Evolutionary conservation across 2,113 vertebrate genomes (phyloP).

Genomic region (Oryzias javanicus): DNA sequence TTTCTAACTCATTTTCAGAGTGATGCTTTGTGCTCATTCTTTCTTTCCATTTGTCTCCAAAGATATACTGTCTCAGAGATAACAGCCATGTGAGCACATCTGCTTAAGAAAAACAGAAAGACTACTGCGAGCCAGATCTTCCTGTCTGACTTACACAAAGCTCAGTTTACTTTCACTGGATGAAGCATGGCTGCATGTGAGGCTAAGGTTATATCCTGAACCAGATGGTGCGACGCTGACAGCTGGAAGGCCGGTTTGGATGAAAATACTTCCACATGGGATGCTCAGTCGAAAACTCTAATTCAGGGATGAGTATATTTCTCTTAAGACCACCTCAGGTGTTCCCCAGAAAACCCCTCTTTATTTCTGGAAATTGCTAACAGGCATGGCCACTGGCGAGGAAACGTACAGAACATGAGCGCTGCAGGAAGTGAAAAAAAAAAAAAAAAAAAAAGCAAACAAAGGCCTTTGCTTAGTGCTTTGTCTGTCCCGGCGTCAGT

Average conservation of each 20-base stretch:
- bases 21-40: neutral
- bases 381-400: slow-evolving; percentile 11
- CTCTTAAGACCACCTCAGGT: slow-evolving; percentile 12
- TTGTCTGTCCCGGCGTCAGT: neutral
- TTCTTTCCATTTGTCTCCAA: slow-evolving; percentile 2
- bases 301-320: slow-evolving; percentile 21
- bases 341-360: slow-evolving; percentile 8
- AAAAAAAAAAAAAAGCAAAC: slow-evolving; percentile 17
- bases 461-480: slow-evolving; percentile 6
- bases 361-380: slow-evolving; percentile 30
- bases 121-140: neutral
- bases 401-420: slow-evolving; percentile 8
- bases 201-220: slow-evolving; percentile 49
- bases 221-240: slow-evolving; percentile 37
- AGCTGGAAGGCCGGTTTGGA: slow-evolving; percentile 55
- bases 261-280: slow-evolving; percentile 63
- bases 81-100: neutral
- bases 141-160: slow-evolving; percentile 1
- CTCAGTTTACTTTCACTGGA: slow-evolving; percentile 17
- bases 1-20: neutral
- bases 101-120: neutral
- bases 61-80: neutral
- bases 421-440: slow-evolving; percentile 1
- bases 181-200: slow-evolving; percentile 46
- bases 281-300: slow-evolving; percentile 29